These are phyloP conservation scores for Drosophila pseudoananassae DNA, from an alignment of 1,140 invertebrate species.

Conservation along the genomic window DNA sequence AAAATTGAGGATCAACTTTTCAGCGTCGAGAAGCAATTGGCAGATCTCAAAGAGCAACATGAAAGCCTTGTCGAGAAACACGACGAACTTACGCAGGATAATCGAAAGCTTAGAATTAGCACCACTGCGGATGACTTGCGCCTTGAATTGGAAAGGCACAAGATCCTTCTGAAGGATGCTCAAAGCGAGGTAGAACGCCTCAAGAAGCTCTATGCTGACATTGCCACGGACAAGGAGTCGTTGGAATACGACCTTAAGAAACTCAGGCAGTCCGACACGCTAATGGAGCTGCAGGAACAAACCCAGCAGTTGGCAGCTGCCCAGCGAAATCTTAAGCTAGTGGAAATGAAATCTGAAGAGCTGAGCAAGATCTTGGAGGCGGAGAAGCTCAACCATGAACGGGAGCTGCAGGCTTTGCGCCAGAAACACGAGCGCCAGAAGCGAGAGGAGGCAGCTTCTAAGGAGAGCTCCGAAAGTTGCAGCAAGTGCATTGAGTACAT, in stretches of 20 bases:
- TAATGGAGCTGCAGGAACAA: conserved; percentile 67
- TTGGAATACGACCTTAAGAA: conserved; percentile 68
- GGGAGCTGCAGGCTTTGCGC: conserved; percentile 56
- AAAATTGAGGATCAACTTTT: conserved; percentile 43
- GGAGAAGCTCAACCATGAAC: conserved; percentile 63
- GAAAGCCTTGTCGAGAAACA: conserved; percentile 50
- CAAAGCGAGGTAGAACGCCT: conserved; percentile 75
- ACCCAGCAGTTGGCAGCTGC: conserved; percentile 58
- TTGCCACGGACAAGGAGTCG: conserved; percentile 71
- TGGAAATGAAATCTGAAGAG: conserved; percentile 71
- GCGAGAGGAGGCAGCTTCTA: conserved; percentile 41
- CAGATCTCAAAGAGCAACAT: conserved; percentile 60
- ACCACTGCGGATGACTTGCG: conserved; percentile 49
- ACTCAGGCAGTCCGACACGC: conserved; percentile 48
- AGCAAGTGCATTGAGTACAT: conserved; percentile 69
- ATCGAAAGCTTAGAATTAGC: conserved; percentile 42
- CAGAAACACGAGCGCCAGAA: conserved; percentile 64
- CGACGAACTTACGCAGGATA: conserved; percentile 62
- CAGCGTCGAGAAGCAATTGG: conserved; percentile 49
- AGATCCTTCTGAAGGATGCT: conserved; percentile 73
- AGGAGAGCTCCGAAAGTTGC: conserved; percentile 60
- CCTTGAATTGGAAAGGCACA: conserved; percentile 71
- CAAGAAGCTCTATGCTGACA: conserved; percentile 75
- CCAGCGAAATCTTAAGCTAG: conserved; percentile 63
- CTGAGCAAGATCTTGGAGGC: conserved; percentile 70